Evolutionary conservation across 1,140 invertebrate genomes (phyloP), one percentile per base, ranked within the genome.

Genomic region (Zeugodacus cucurbitae): DNA sequence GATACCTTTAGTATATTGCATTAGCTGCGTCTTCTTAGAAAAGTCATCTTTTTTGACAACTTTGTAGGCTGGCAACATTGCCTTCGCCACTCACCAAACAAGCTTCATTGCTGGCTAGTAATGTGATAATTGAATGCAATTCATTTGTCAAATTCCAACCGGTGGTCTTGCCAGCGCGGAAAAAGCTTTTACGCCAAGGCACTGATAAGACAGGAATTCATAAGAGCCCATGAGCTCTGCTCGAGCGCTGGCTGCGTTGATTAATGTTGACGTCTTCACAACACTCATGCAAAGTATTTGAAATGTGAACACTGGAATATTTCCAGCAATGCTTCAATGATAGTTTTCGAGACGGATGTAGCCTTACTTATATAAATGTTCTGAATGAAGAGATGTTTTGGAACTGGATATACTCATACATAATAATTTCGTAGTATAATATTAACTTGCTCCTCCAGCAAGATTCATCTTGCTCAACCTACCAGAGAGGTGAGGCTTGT

Each of bases 81-180:
- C 3, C 14, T 26, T 70, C 17, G 8, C 64, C 64, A 34, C 37
- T 22, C 6, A 26, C 26, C 2, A n/a, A 74, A 26, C 64, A 17
- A 41, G n/a, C 17, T 4, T 41, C 70, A 74, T 41, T 74, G 70
- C 22, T 22, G 70, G 20, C 22, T 22, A n/a, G 37, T 74, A 74
- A 74, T 74, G 70, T 3, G 70, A 44, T 74, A 74, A 74, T 74
- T 74, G 70, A 74, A 74, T 74, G 37, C 34, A 41, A 74, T 74
- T 74, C 70, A 74, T 74, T 74, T 74, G 70, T 74, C 70, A 74
- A 74, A 74, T 74, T 74, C 70, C 70, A 44, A 37, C 29, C n/a
- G 70, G 70, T 74, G 70, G 70, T 74, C 70, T 29, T 41, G 10
- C 11, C n/a, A n/a, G 37, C 10, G 3, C 7, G 37, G 70, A 74